Evolutionary conservation across 2,888 invertebrate species (phyloP), one percentile per base, ranked within the genome.

Genomic region (Gymnocheta viridis): DNA sequence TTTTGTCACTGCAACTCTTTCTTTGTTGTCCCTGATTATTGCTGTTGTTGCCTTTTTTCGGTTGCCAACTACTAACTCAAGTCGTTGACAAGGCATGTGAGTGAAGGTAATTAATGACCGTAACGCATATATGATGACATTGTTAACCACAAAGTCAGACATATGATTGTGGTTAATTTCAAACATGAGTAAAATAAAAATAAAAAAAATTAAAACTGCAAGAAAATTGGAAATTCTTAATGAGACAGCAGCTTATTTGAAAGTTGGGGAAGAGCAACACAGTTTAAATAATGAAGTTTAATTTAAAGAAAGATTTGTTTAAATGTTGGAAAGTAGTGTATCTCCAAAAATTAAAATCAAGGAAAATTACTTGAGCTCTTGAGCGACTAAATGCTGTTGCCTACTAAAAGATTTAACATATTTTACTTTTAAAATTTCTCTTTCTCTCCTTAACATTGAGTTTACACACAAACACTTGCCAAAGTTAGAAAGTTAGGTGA

Each of bases 91-190:
- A 64, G 64, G 81, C 69, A 62, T 76, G 82, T 66, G 58, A 82
- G 74, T 85, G 85, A 85, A 82, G 85, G 80, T 85, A 85, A 85
- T 80, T 85, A 82, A 85, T 85, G 85, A 78, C 73, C 70, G 51
- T 69, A 82, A 78, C 79, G 82, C 82, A 82, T 79, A 79, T 80
- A 83, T 66, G 80, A 80, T 83, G 83, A 83, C 83, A 80, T 76
- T 70, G 58, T 76, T 76, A 80, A 72, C 83, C 70, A 58, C 74
- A 76, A 82, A 79, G 74, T 79, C 78, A 70, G 79, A 82, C 80
- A 80, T 69, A 76, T 72, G 76, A 80, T 72, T 83, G 83, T 60
- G 80, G 74, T 82, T 82, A 67, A 78, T 78, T 82, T 60, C 62
- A 24, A 44, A 64, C 44, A 64, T 22, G 54, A 62, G 32, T 56